Percentiles rank a stretch among this genome's conserved stretches.
Conservation (phyloP, 2,113 vertebrate genomes). For the Labeo rohita region DNA sequence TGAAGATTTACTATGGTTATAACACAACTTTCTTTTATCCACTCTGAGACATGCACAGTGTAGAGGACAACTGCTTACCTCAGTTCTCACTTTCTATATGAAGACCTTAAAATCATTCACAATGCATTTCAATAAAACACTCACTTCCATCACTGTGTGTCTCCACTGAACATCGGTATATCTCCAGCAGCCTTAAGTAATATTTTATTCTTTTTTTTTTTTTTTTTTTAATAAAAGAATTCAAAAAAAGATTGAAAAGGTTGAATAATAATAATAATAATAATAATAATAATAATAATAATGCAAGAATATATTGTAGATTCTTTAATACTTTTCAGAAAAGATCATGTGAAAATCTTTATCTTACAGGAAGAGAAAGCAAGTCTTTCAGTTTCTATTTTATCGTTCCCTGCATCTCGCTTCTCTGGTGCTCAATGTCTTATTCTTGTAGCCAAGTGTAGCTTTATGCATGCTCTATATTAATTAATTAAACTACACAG, state of each 20-base stretch:
- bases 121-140: background rate
- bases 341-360: too few species aligned
- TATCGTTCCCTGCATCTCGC: background rate
- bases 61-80: background rate
- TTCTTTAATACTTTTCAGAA: too few species aligned
- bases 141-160: background rate
- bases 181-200: too few species aligned
- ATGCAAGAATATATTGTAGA: too few species aligned
- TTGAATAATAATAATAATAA: too few species aligned
- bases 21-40: background rate
- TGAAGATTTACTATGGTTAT: conserved; percentile 13
- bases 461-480: background rate
- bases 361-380: background rate
- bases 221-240: too few species aligned
- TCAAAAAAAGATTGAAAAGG: too few species aligned
- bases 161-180: background rate
- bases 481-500: conserved; percentile 1
- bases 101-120: background rate
- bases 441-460: background rate
- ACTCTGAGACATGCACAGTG: background rate
- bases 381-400: background rate
- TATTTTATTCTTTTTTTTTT: too few species aligned
- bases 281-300: too few species aligned
- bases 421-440: background rate
- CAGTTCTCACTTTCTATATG: background rate